Conservation (phyloP, 2,888 invertebrate species). For the Drosophila imparisetae region DNA sequence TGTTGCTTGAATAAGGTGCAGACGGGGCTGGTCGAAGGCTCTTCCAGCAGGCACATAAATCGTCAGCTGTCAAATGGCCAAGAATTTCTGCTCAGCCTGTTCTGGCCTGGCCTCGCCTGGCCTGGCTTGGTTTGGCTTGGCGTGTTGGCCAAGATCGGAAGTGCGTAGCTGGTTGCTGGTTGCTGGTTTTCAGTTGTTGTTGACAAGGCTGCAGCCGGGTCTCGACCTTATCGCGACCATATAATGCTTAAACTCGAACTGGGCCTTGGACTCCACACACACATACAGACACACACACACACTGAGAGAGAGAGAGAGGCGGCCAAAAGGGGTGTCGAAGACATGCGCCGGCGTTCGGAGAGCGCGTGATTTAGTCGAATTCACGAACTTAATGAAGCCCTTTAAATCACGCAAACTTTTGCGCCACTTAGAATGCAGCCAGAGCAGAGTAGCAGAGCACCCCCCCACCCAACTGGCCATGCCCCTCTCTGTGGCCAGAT, state of each 20-base stretch:
- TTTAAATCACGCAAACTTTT: constrained; percentile 85
- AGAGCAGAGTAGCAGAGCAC: background rate
- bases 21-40: constrained; percentile 20
- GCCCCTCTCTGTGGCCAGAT: constrained; percentile 35
- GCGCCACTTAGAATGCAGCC: constrained; percentile 75
- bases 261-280: background rate
- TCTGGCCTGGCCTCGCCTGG: constrained; percentile 10
- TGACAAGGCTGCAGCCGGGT: constrained; percentile 19
- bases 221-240: constrained; percentile 53
- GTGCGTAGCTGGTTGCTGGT: constrained; percentile 61
- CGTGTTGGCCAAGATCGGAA: constrained; percentile 73
- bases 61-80: constrained; percentile 80
- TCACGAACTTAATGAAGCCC: constrained; percentile 86
- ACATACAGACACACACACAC: background rate
- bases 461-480: background rate
- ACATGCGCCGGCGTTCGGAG: constrained; percentile 72
- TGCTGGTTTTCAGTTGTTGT: constrained; percentile 6
- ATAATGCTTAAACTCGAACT: constrained; percentile 59
- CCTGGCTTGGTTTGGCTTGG: constrained; percentile 36
- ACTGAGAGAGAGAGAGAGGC: background rate
- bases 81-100: constrained; percentile 57
- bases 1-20: constrained; percentile 24
- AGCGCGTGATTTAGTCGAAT: constrained; percentile 85
- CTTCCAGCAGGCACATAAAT: constrained; percentile 70
- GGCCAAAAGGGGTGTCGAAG: constrained; percentile 65